Evolutionary conservation across 2,888 invertebrate genomes (phyloP).

Genomic region (Helicoverpa assulta): DNA sequence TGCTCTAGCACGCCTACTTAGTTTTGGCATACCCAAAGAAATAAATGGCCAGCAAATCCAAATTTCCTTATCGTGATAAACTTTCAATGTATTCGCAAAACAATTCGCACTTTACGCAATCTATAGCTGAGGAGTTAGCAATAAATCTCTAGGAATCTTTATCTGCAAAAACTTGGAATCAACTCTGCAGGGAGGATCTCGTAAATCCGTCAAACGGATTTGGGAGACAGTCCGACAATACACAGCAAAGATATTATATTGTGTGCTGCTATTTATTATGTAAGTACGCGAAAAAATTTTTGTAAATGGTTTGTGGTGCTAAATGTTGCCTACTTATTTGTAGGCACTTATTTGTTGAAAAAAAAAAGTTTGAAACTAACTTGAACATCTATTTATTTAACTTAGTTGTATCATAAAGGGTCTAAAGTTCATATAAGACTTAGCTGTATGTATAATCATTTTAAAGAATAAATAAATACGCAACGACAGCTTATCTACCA

Average conservation of each 20-base stretch:
- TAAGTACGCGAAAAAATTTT: slow-evolving; percentile 1
- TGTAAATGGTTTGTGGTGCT: too few species aligned
- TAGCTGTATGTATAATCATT: too few species aligned
- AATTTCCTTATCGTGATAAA: neutral
- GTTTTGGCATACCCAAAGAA: too few species aligned
- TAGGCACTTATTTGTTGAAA: too few species aligned
- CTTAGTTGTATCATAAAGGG: too few species aligned
- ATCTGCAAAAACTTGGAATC: slow-evolving; percentile 63
- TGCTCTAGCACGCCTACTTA: too few species aligned
- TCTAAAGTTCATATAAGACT: too few species aligned
- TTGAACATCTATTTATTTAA: too few species aligned
- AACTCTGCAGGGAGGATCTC: slow-evolving; percentile 66
- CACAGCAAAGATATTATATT: slow-evolving; percentile 29
- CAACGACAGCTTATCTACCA: too few species aligned
- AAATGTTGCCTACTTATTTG: too few species aligned
- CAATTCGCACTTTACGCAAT: neutral
- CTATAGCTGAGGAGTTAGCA: neutral
- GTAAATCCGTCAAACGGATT: slow-evolving; percentile 74
- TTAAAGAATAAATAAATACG: too few species aligned
- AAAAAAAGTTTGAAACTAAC: too few species aligned
- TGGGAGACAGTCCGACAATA: slow-evolving; percentile 54
- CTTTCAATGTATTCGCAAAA: slow-evolving; percentile 2
- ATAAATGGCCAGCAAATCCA: neutral
- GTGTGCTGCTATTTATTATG: neutral
- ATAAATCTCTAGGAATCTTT: slow-evolving; percentile 33